phyloP scores from a whole-genome alignment of 2,113 vertebrate species.

The Plotosus lineatus region DNA sequence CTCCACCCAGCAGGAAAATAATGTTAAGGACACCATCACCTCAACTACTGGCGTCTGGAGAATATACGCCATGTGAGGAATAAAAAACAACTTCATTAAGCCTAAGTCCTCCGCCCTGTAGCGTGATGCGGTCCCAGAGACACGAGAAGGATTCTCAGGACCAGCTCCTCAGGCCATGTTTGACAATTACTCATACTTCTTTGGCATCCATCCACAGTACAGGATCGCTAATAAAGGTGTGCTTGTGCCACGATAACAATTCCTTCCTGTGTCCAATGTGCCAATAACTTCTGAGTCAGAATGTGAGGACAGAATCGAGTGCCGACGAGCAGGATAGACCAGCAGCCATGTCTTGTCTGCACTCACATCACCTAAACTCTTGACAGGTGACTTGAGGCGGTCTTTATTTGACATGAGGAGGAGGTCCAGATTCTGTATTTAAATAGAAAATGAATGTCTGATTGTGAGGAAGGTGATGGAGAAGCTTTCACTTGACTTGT shows the following conservation, averaged over 20 bases:
- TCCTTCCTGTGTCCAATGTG: conserved; percentile 31
- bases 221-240: background rate
- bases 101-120: conserved; percentile 7
- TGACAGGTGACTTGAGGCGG: conserved; percentile 3
- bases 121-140: background rate
- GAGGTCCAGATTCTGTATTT: conserved; percentile 34
- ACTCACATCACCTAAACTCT: background rate
- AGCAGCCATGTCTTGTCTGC: conserved; percentile 8
- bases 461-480: background rate
- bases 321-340: background rate
- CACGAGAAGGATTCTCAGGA: background rate
- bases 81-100: too few relatives aligned
- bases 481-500: conserved; percentile 30
- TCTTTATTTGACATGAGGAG: conserved; percentile 12
- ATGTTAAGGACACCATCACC: conserved; percentile 2
- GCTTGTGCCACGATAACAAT: conserved; percentile 24
- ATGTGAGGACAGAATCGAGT: conserved; percentile 33
- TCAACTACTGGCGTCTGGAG: background rate
- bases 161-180: conserved; percentile 2
- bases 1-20: background rate
- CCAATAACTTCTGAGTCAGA: conserved; percentile 28
- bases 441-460: conserved; percentile 42
- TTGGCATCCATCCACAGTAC: conserved; percentile 2
- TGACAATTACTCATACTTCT: conserved; percentile 44
- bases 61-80: background rate